Conservation (phyloP, 2,797 vertebrate genomes). For the Notolepis coatsorum region DNA sequence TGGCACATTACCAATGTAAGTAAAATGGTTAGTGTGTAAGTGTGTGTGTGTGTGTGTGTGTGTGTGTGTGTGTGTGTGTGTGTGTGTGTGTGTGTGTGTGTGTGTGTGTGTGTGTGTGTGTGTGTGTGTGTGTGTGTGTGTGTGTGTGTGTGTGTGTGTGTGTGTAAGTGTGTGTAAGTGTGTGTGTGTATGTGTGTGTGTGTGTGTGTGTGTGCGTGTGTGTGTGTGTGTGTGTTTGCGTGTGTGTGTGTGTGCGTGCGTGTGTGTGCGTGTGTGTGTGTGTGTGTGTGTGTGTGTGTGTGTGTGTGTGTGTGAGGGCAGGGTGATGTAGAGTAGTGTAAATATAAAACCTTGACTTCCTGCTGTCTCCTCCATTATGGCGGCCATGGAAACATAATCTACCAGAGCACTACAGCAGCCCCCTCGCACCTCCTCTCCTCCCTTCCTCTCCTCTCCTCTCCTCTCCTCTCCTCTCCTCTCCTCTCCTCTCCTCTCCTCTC, state of each 20-base stretch:
- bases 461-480: not conserved
- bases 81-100: too few species aligned
- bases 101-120: too few species aligned
- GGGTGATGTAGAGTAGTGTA: slow-evolving; percentile 77
- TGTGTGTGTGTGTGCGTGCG: not conserved
- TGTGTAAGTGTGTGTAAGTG: slow-evolving; percentile 15
- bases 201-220: not conserved
- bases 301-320: slow-evolving; percentile 1
- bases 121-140: not conserved
- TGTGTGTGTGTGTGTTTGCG: not conserved
- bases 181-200: slow-evolving; percentile 44
- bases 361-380: slow-evolving; percentile 75
- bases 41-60: too few species aligned
- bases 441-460: not conserved
- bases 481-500: not conserved
- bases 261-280: not conserved
- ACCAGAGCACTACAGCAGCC: slow-evolving; percentile 66
- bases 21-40: too few species aligned
- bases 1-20: too few species aligned
- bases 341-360: slow-evolving; percentile 78
- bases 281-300: too few species aligned
- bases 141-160: not conserved
- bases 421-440: not conserved
- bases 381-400: slow-evolving; percentile 77
- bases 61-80: too few species aligned